A percentile compares a stretch with the other conserved stretches of the same genome.
phyloP scores from a whole-genome alignment of 2,797 vertebrate genomes.

The Phylloscopus collybita region DNA sequence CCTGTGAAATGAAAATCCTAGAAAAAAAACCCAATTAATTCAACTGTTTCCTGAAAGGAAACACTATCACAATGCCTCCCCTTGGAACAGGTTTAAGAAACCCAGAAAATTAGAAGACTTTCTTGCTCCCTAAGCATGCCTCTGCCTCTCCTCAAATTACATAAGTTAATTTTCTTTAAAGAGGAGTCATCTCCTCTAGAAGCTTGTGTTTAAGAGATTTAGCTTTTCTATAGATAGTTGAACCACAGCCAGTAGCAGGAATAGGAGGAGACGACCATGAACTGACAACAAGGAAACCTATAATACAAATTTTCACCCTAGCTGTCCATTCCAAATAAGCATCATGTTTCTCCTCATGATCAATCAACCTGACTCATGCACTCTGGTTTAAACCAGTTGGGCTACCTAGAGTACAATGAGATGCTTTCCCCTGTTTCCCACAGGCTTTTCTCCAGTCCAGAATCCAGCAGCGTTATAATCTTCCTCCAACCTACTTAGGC shows the following conservation, averaged over 20 bases:
- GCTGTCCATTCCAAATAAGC: background rate
- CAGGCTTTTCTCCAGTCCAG: background rate
- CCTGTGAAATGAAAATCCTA: slow-evolving; percentile 43
- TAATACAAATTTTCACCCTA: background rate
- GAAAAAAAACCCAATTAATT: slow-evolving; percentile 22
- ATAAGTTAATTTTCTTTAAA: slow-evolving; percentile 17
- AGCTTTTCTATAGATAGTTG: slow-evolving; percentile 6
- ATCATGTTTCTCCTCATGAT: background rate
- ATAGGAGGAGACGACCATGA: background rate
- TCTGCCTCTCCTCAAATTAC: slow-evolving; percentile 31
- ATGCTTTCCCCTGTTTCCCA: background rate
- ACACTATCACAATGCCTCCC: slow-evolving; percentile 10
- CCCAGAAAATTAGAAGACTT: slow-evolving; percentile 26
- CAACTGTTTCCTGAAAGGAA: slow-evolving; percentile 47
- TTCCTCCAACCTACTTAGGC: background rate
- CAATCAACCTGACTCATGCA: background rate
- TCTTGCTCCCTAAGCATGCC: background rate
- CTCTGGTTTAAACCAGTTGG: background rate
- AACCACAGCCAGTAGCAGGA: slow-evolving; percentile 1
- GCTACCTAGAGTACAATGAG: background rate
- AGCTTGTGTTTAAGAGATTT: slow-evolving; percentile 48
- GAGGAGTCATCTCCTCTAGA: slow-evolving; percentile 26
- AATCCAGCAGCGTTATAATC: background rate
- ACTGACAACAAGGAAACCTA: background rate
- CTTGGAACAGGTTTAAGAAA: slow-evolving; percentile 23